Evolutionary conservation across 2,113 vertebrate genomes (phyloP).

Genomic region (Prolemur simus): DNA sequence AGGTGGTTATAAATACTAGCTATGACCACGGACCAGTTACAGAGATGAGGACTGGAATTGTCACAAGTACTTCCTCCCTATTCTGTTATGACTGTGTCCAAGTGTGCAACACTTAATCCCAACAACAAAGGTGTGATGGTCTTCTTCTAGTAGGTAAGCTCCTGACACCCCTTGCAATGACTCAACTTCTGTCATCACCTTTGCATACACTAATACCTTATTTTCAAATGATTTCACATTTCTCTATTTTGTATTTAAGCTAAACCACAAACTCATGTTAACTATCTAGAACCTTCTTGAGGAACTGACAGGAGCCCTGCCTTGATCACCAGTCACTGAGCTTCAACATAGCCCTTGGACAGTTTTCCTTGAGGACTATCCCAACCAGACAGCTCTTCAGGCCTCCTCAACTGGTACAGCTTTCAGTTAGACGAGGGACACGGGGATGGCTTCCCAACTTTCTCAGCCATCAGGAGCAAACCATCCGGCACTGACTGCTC

Average conservation of each 20-base stretch:
- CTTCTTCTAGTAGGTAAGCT: not conserved
- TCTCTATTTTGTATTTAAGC: not conserved
- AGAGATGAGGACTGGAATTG: not conserved
- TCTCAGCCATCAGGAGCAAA: not conserved
- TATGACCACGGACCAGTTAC: not conserved
- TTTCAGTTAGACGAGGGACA: not conserved
- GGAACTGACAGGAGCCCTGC: not conserved
- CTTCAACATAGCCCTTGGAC: not conserved
- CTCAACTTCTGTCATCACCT: not conserved
- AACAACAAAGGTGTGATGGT: not conserved
- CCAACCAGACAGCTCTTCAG: not conserved
- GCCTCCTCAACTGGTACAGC: not conserved
- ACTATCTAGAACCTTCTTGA: not conserved
- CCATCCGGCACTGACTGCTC: not conserved
- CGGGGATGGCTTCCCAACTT: not conserved
- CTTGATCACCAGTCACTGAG: not conserved
- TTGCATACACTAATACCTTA: not conserved
- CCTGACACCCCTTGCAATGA: not conserved
- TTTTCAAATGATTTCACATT: not conserved
- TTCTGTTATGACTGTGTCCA: not conserved
- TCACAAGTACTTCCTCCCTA: not conserved
- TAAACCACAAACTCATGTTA: not conserved
- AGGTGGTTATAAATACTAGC: not conserved
- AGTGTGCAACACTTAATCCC: not conserved
- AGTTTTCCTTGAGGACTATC: not conserved